A percentile compares a stretch with the other conserved stretches of the same genome.
Evolutionary conservation across 2,888 invertebrate species (phyloP).

Genomic region (Dysmachus trigonus): DNA sequence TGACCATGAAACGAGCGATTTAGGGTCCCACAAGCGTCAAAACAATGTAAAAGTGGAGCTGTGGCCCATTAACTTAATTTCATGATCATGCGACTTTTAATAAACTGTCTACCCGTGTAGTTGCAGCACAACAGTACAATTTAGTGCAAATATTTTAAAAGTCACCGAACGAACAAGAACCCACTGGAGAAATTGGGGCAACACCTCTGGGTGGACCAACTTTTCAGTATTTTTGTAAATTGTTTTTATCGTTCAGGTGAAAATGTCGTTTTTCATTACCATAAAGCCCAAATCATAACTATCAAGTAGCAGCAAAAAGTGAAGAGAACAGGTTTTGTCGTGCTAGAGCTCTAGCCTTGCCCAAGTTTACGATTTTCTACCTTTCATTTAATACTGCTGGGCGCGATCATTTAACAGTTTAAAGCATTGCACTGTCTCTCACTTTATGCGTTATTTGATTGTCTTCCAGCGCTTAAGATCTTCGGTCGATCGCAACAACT

Average conservation of each 20-base stretch:
- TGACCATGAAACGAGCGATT: background rate
- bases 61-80: background rate
- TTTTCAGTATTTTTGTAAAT: background rate
- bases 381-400: background rate
- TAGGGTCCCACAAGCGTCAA: background rate
- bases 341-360: background rate
- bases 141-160: background rate
- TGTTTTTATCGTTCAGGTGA: background rate
- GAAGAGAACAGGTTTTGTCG: background rate
- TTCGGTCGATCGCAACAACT: background rate
- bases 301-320: background rate
- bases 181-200: background rate
- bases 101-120: background rate
- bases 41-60: background rate
- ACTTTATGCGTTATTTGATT: background rate
- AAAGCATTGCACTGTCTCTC: background rate
- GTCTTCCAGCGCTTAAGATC: background rate
- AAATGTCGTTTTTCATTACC: background rate
- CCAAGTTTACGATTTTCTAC: background rate
- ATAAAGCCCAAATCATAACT: background rate
- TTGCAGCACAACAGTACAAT: background rate
- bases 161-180: background rate
- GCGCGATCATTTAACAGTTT: background rate
- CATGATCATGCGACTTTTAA: background rate
- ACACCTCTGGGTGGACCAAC: background rate